A percentile compares a stretch with the other conserved stretches of the same genome.
phyloP scores from a whole-genome alignment of 2,888 invertebrate genomes.

The Furcula furcula region DNA sequence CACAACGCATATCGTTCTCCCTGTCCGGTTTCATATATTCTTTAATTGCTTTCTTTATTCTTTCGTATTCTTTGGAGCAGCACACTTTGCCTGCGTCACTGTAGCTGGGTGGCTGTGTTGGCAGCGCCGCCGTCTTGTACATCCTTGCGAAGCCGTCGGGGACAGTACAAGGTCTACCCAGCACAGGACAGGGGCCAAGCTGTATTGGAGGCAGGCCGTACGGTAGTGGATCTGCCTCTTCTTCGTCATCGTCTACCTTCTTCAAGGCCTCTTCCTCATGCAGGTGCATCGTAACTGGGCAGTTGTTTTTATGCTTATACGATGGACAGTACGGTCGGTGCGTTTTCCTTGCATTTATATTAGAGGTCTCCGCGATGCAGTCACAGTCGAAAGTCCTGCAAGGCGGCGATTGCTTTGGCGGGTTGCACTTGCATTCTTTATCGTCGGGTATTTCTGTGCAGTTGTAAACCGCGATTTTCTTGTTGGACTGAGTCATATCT shows the following conservation, averaged over 20 bases:
- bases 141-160: constrained; percentile 73
- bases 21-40: constrained; percentile 66
- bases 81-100: constrained; percentile 70
- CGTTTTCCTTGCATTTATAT: constrained; percentile 51
- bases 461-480: constrained; percentile 37
- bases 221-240: constrained; percentile 60
- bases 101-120: constrained; percentile 59
- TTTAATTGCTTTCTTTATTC: constrained; percentile 68
- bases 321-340: constrained; percentile 67
- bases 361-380: constrained; percentile 51
- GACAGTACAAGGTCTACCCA: constrained; percentile 67
- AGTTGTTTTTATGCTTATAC: constrained; percentile 61
- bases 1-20: constrained; percentile 60
- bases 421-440: constrained; percentile 66
- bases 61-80: constrained; percentile 71
- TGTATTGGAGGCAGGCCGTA: constrained; percentile 70
- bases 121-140: constrained; percentile 61
- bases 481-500: constrained; percentile 30
- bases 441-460: constrained; percentile 51
- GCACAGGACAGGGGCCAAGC: constrained; percentile 71
- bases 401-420: constrained; percentile 59
- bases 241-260: constrained; percentile 59
- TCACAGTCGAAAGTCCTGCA: constrained; percentile 70
- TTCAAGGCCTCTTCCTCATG: constrained; percentile 54
- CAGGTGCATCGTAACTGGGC: constrained; percentile 57